Base-by-base conservation (phyloP, 2,888 invertebrate genomes). In the Suillia variegata region DNA sequence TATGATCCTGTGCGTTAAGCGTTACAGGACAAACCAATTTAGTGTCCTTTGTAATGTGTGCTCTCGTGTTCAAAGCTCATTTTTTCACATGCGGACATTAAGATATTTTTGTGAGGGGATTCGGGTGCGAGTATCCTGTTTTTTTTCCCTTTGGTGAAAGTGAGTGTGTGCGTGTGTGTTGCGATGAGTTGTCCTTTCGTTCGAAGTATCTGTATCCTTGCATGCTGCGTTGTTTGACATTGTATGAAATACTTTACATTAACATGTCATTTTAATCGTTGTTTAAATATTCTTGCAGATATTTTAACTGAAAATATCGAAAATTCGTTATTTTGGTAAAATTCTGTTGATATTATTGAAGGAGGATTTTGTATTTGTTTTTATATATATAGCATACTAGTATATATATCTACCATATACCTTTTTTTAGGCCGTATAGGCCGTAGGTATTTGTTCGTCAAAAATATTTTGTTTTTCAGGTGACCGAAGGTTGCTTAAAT, bases 11-110 rank as follows among this genome's bases (percentile, higher is more conserved):
- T 52, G n/a, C n/a, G 48, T 54, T 52, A 54, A 51, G 13, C 22
- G 34, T 54, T 45, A 38, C 33, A 50, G 62, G 67, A 75, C 75
- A 76, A 71, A 69, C 70, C 78, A 75, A 77, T 78, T 78, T 72
- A 75, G 68, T 69, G 68, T 69, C 70, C 69, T 68, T 71, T 70
- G 68, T 67, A 73, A 74, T 72, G 71, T 68, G 67, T 59, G 67
- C 63, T 75, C 64, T 75, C 77, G 77, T 77, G 77, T 74, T 68
- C 76, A 75, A 74, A 71, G 72, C 70, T 69, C 75, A 73, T 77
- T 69, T 68, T 65, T 74, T 65, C 45, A 17, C 8, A 5, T 6
- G 18, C 18, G 20, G 17, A 6, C 18, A 20, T 20, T 45, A n/a
- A n/a, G n/a, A n/a, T n/a, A 8, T 31, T 31, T 47, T 31, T 24